Evolutionary conservation across 2,888 invertebrate species (phyloP), one percentile per base, ranked within the genome.

Genomic region (Bugulina stolonifera): DNA sequence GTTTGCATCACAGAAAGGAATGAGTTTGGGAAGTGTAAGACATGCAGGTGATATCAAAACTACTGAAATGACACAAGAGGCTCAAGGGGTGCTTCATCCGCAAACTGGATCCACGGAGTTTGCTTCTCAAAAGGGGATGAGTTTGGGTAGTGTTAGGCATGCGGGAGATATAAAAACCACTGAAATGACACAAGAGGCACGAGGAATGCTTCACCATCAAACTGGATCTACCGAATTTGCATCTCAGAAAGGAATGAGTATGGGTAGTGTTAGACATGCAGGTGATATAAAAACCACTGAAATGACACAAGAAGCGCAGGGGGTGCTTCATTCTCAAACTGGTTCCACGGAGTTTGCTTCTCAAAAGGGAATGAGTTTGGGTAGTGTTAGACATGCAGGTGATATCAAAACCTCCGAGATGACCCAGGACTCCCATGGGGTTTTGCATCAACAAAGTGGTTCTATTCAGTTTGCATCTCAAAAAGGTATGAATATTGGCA

Each of bases 291-390:
- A 64, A n/a, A 64, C 64, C 5, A n/a, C 10, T 32, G 64, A 64
- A 29, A 64, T 64, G 32, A 10, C 64, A 5, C 64, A 64, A 32
- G 34, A 64, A 2, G 25, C 64, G 3, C 64, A 64, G 3, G 64
- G 64, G 2, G 29, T 64, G 3, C 34, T 64, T 27, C 32, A 29
- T 29, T 5, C 2, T n/a, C 64, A 64, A 34, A 64, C 64, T 29
- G 64, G 64, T 22, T 55, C 64, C 69, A 72, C 23, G 5, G 72
- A 14, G 73, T 73, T 52, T 57, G 75, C 35, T 5, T 54, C 57
- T 43, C 72, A 43, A 69, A 69, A 73, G 43, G 77, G 77, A 0
- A 75, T 73, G 52, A 75, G 74, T 74, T 72, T 75, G 69, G 73
- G 76, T 1, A 75, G 74, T 22, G 69, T 29, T 32, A 5, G 64